A percentile compares a stretch with the other conserved stretches of the same genome.
Conservation (phyloP, 1,140 invertebrate genomes). For the Plutomurus gul region DNA sequence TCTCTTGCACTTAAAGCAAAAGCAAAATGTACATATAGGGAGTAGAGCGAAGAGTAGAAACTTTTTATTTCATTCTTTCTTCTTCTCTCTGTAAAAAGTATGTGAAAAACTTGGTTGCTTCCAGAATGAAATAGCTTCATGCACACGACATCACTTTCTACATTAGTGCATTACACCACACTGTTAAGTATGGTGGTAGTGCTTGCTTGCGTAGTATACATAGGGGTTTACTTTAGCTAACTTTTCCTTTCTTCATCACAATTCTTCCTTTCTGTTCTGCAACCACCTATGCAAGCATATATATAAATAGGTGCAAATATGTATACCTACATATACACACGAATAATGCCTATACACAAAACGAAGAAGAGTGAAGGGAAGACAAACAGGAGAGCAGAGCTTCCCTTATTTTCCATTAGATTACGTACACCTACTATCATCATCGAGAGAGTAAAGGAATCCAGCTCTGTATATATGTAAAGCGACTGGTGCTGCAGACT, state of each 20-base stretch:
- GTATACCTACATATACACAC: neutral
- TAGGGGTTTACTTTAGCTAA: neutral
- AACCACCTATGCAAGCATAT: neutral
- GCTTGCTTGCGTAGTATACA: neutral
- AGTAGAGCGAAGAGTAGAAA: conserved; percentile 13
- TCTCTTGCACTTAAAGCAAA: neutral
- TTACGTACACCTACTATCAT: neutral
- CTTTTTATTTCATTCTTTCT: conserved; percentile 5
- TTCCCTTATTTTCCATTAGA: neutral
- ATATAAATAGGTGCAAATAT: too few relatives aligned
- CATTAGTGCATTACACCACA: too few relatives aligned
- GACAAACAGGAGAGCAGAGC: too few relatives aligned
- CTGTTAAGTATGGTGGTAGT: neutral
- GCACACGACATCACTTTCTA: conserved; percentile 16
- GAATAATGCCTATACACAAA: neutral
- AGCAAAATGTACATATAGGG: neutral
- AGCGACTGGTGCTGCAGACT: neutral
- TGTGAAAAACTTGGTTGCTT: conserved; percentile 18
- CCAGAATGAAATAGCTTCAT: conserved; percentile 14
- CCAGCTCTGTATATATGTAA: neutral
- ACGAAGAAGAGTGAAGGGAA: too few relatives aligned
- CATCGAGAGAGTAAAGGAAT: neutral
- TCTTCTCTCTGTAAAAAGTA: conserved; percentile 10
- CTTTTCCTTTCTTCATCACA: neutral
- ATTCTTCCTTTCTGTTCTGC: neutral